Evolutionary conservation across 2,113 vertebrate genomes (phyloP).

Genomic region (Pomatorhinus ruficollis): DNA sequence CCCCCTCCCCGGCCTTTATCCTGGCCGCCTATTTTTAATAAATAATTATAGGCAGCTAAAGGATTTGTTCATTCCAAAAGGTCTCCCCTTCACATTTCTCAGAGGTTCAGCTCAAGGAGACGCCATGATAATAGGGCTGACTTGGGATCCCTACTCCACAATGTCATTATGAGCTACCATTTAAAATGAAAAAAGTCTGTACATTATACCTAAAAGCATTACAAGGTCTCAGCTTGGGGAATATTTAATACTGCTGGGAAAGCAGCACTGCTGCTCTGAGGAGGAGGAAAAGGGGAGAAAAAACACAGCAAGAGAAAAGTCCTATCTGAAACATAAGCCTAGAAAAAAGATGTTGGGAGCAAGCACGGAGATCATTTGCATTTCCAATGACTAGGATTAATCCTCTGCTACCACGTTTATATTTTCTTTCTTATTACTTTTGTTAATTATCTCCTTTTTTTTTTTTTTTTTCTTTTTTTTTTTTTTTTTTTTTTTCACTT

Average conservation of each 20-base stretch:
- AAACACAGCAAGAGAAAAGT: not conserved
- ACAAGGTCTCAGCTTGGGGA: constrained; percentile 65
- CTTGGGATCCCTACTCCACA: constrained; percentile 72
- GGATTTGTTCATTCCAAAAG: constrained; percentile 77
- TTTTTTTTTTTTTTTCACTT: not conserved
- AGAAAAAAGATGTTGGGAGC: not conserved
- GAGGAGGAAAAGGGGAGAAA: not conserved
- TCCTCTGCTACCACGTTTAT: not conserved
- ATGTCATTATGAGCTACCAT: constrained; percentile 73
- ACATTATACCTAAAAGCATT: constrained; percentile 72
- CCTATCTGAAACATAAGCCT: constrained; percentile 35
- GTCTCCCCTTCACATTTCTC: constrained; percentile 73
- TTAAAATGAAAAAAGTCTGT: constrained; percentile 66
- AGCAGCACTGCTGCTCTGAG: not conserved
- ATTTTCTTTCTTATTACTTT: constrained; percentile 38
- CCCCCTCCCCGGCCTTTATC: constrained; percentile 48
- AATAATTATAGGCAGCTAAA: constrained; percentile 76
- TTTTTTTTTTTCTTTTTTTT: too few species aligned
- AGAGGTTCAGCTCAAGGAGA: constrained; percentile 77
- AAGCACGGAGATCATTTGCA: constrained; percentile 40
- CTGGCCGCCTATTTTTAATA: constrained; percentile 75
- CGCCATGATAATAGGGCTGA: constrained; percentile 70
- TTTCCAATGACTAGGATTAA: constrained; percentile 57
- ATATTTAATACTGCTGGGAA: constrained; percentile 44
- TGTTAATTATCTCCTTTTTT: not conserved